Conservation (phyloP, 2,888 invertebrate genomes). For the Microctonus brassicae region DNA sequence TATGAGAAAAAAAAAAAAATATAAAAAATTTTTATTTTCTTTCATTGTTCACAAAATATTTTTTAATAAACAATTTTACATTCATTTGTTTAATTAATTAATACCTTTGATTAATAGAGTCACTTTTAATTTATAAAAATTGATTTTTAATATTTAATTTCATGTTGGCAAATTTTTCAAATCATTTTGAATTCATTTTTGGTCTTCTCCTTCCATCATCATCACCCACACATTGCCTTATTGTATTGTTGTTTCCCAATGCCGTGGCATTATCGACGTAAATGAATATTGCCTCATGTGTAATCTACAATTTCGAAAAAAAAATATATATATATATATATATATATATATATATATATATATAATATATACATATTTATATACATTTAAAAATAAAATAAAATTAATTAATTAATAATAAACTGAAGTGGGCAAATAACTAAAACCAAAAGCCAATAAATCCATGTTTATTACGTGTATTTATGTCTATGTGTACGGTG, state of each 20-base stretch:
- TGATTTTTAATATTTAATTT: not conserved
- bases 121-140: not conserved
- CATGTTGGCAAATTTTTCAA: not conserved
- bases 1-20: too few relatives aligned
- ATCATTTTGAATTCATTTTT: slow-evolving; percentile 34
- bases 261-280: not conserved
- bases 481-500: too few relatives aligned
- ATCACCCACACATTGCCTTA: slow-evolving; percentile 10
- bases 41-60: not conserved
- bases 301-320: not conserved
- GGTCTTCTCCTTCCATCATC: slow-evolving; percentile 40
- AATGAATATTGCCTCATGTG: not conserved
- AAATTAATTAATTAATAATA: too few relatives aligned
- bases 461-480: too few relatives aligned
- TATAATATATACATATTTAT: too few relatives aligned
- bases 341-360: too few relatives aligned
- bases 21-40: too few relatives aligned
- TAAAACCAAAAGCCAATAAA: too few relatives aligned
- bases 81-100: not conserved
- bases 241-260: not conserved
- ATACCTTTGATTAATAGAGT: not conserved
- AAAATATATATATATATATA: too few relatives aligned
- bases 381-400: too few relatives aligned
- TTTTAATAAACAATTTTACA: not conserved
- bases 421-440: too few relatives aligned